Evolutionary conservation across 2,113 vertebrate species (phyloP).

Genomic region (Gallinago undulata): DNA sequence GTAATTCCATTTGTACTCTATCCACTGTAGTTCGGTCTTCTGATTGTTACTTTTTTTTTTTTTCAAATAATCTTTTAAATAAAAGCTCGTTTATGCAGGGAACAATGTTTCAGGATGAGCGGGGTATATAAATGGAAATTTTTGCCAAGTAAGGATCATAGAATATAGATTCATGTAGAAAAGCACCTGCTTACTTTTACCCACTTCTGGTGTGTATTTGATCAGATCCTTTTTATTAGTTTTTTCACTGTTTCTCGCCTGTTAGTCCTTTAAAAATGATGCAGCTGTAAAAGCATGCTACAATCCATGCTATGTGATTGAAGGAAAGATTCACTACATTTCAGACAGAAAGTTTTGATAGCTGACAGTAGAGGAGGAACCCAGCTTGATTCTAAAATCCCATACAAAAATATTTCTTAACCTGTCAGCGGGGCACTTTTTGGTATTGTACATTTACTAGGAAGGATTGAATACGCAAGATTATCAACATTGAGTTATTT

Average conservation of each 20-base stretch:
- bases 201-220: not conserved
- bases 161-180: not conserved
- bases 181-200: not conserved
- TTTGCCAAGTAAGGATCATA: not conserved
- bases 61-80: not conserved
- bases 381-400: not conserved
- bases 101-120: not conserved
- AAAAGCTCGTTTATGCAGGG: not conserved
- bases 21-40: not conserved
- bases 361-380: not conserved
- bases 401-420: not conserved
- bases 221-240: not conserved
- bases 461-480: not conserved
- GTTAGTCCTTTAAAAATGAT: not conserved
- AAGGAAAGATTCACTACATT: not conserved
- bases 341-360: not conserved
- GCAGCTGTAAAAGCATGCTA: not conserved
- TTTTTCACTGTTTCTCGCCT: conserved; percentile 13
- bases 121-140: not conserved
- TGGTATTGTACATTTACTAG: not conserved
- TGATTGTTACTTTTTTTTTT: not conserved
- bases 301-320: not conserved
- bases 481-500: not conserved
- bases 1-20: not conserved
- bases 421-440: not conserved